Base-by-base conservation (phyloP, 2,797 vertebrate genomes). In the Sebastes matsubarae region DNA sequence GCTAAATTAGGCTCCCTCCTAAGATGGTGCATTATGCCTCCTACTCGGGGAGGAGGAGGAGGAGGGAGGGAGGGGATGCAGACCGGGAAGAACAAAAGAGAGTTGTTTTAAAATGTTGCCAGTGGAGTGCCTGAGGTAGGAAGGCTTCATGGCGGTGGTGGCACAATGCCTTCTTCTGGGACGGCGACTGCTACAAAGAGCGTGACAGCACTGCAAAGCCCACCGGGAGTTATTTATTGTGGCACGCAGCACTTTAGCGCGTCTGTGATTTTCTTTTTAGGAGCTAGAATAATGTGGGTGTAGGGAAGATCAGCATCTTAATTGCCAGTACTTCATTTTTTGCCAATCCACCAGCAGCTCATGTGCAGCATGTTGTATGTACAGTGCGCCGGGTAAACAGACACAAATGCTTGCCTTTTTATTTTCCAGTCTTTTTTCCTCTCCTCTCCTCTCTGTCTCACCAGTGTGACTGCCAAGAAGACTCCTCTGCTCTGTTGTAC, bases 401-500 rank as follows among this genome's bases (percentile, higher is more conserved):
- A 88, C 85, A 86, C 85, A 80, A 89, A 88, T 54, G 85, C 76
- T 69, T 6, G 61, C 77, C 77, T 83, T 82, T 79, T 79, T 71
- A 16, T 82, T 78, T 79, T 68, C 25, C 83, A 85, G 67, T 55
- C 81, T 66, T 79, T 30, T 85, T 64, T 38, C 32, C 54, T n/a
- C 18, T n/a, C 20, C 30, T 54, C 83, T 68, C 65, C 76, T 77
- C 81, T 57, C 80, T 29, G 73, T 91, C 85, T 91, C 87, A 83
- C 85, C 81, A 80, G 60, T 87, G 88, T 74, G 91, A 88, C 90
- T 93, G 93, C 93, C 91, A 93, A 93, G 91, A 89, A 86, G 83
- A 91, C 90, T 91, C 87, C 87, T 92, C 90, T 91, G 88, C 89
- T 92, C 88, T 92, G 91, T 88, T 93, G 89, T 93, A 90, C 91